Conservation (phyloP, 2,888 invertebrate genomes). For the Abrostola tripartita region DNA sequence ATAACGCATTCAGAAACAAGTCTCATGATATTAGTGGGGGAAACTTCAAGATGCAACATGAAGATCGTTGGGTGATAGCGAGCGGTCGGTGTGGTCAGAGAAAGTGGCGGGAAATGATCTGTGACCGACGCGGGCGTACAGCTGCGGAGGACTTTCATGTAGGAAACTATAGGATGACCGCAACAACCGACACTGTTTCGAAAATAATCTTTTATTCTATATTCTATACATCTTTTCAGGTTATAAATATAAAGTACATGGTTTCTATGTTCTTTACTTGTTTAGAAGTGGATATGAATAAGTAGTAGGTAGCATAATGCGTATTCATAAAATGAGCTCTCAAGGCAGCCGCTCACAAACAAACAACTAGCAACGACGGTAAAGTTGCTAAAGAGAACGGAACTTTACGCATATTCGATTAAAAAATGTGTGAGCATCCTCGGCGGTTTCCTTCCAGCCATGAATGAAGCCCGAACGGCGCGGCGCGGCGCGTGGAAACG, state of each 20-base stretch:
- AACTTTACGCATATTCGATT: constrained; percentile 46
- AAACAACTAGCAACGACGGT: constrained; percentile 36
- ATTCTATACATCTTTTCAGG: not conserved
- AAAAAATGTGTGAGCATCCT: constrained; percentile 34
- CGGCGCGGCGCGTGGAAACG: constrained; percentile 14
- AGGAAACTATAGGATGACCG: constrained; percentile 54
- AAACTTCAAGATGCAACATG: constrained; percentile 33
- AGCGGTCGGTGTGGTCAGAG: constrained; percentile 58
- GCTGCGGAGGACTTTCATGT: constrained; percentile 54
- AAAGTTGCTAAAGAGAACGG: constrained; percentile 46
- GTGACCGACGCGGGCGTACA: constrained; percentile 55
- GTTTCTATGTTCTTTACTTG: not conserved
- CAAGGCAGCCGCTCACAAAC: constrained; percentile 37
- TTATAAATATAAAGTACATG: not conserved
- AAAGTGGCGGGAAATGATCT: constrained; percentile 65
- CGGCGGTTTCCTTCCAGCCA: constrained; percentile 30
- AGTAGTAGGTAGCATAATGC: constrained; percentile 17
- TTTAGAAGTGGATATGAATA: not conserved
- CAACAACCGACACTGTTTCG: constrained; percentile 13
- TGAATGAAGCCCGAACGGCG: constrained; percentile 27
- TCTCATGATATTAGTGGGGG: constrained; percentile 18
- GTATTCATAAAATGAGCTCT: constrained; percentile 19
- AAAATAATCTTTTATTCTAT: constrained; percentile 21
- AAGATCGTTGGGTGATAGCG: constrained; percentile 34
- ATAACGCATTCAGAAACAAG: constrained; percentile 11